Evolutionary conservation across 2,888 invertebrate species (phyloP), one percentile per base, ranked within the genome.

Genomic region (Volucella inanis): DNA sequence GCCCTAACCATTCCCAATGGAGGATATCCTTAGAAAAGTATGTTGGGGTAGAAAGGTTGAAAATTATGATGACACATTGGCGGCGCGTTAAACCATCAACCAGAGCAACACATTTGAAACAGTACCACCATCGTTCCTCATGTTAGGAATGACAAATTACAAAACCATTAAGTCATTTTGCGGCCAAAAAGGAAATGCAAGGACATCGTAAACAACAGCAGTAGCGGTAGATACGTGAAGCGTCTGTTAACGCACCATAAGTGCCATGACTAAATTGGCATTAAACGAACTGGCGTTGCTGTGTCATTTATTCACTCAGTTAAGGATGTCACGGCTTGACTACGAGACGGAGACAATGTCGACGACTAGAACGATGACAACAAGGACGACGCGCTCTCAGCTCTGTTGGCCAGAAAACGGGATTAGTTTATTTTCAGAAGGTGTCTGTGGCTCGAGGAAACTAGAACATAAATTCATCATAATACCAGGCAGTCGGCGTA

Each of bases 81-180:
- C 71, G 81, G 76, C 62, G 76, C 52, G 81, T 83, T 83, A 77
- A 83, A 71, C 80, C 84, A 76, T 79, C 84, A 83, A 70, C 70
- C 50, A 49, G 62, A 54, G 67, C 47, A 43, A 81, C 18, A 52
- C 75, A 67, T 70, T 54, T 50, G 45, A 57, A 64, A 70, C 62
- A 64, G 57, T 18, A 15, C 41, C 45, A 64, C 11, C 39, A 14
- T 3, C 8, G 14, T 3, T 43, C 70, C 65, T 64, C 72, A 72
- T 85, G 81, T 81, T 85, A 39, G 81, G 77, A 72, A 86, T 82
- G 86, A 86, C 86, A 86, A 86, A 86, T 86, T 86, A 86, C 86
- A 86, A 82, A 86, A 86, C 82, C 82, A 86, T 86, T 86, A 86
- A 86, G 86, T 82, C 86, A 78, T 85, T 85, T 72, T 85, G 85